Percentiles rank a stretch among this genome's conserved stretches.
Conservation (phyloP, 2,113 vertebrate genomes). For the Drymodes brunneopygia region DNA sequence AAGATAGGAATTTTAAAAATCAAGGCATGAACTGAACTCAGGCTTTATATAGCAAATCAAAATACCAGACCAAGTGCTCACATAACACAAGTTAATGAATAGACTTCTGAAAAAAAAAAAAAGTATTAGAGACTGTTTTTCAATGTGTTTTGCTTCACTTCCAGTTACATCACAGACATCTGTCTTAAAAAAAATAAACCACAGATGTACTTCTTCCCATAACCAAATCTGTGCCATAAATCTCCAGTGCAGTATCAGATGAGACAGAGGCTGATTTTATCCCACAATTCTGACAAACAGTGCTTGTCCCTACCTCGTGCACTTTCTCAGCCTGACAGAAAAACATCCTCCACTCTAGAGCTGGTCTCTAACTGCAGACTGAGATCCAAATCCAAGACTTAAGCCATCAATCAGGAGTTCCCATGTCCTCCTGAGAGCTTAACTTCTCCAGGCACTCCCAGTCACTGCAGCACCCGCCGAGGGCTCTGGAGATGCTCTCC, state of each 20-base stretch:
- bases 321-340: neutral
- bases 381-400: neutral
- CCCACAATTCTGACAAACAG: neutral
- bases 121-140: neutral
- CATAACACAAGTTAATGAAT: neutral
- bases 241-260: neutral
- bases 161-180: constrained; percentile 9
- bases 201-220: neutral
- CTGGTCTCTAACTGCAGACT: neutral
- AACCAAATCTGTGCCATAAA: neutral
- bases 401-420: neutral
- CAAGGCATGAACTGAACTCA: neutral
- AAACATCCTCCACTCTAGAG: neutral
- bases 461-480: neutral
- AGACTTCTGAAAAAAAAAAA: neutral
- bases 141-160: neutral
- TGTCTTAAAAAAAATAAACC: neutral
- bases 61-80: neutral
- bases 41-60: neutral
- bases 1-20: neutral
- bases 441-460: neutral
- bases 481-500: neutral
- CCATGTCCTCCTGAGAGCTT: neutral
- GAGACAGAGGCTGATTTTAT: neutral
- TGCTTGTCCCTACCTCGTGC: neutral